Evolutionary conservation across 2,888 invertebrate genomes (phyloP), one percentile per base, ranked within the genome.

Genomic region (Cephonodes hylas): DNA sequence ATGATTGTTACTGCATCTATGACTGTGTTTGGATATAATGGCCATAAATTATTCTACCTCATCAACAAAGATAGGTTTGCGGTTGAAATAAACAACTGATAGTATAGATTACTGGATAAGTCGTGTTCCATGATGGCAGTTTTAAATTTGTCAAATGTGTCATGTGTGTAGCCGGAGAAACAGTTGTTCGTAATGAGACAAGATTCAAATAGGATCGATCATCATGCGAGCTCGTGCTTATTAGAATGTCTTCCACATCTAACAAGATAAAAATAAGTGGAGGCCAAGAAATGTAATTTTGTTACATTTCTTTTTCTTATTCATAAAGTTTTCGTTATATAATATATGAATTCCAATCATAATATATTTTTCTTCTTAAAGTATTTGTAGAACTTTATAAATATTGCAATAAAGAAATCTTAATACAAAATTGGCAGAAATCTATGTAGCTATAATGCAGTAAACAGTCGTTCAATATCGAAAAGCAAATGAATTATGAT

Each of bases 21-120:
- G 71, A 75, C 75, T 75, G 71, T 79, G 80, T 80, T 80, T 77
- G 76, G 74, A 77, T 79, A 79, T 81, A 83, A 81, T 83, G 80
- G 78, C 74, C 80, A 83, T 85, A 85, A 81, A 82, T 84, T 81
- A 83, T 79, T 73, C 71, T 38, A 27, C 53, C 53, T 45, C 61
- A 57, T 61, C 45, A 58, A 68, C 65, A 66, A 58, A 0, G 27
- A 60, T 61, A 34, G 5, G 63, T 31, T 38, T 59, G 13, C n/a
- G 34, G 38, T 48, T 0, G 45, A n/a, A 23, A 23, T 31, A 57
- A 46, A 18, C 31, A 27, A 22, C 15, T 56, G 42, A 44, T 44
- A 18, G 59, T 27, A 66, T 59, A 45, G 6, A 2, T 34, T 25
- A 18, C 22, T 25, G 2, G 23, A n/a, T 27, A 8, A 18, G n/a